Conservation (phyloP, 1,140 invertebrate genomes). For the Agrypnia vestita region DNA sequence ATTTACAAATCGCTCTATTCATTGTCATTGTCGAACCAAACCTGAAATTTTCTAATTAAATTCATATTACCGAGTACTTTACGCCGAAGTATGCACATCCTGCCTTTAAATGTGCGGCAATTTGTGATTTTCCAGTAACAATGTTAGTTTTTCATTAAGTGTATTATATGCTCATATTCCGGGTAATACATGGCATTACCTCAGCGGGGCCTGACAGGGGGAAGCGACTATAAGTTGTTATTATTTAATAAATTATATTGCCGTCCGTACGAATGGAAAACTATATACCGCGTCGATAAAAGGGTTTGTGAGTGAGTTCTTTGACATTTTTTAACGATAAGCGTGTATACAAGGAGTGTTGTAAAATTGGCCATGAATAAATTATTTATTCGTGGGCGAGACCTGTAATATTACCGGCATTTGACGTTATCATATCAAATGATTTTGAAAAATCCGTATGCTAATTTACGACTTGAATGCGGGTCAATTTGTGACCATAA, state of each 20-base stretch:
- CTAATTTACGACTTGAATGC: too few species aligned
- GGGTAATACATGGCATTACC: constrained; percentile 19
- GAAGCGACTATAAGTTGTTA: neutral
- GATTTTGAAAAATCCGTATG: too few species aligned
- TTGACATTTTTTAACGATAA: neutral
- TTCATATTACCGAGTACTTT: constrained; percentile 57
- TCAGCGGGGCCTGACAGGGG: neutral
- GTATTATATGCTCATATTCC: constrained; percentile 20
- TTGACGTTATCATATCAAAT: too few species aligned
- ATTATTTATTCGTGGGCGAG: too few species aligned
- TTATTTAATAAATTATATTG: neutral
- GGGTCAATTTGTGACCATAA: too few species aligned
- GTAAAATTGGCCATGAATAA: too few species aligned
- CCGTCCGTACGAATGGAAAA: neutral
- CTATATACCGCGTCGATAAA: neutral
- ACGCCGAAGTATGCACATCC: constrained; percentile 54
- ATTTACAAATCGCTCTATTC: constrained; percentile 41
- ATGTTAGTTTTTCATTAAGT: constrained; percentile 36
- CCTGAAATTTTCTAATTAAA: constrained; percentile 58
- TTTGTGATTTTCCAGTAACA: constrained; percentile 50
- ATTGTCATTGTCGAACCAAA: constrained; percentile 31
- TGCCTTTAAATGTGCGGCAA: constrained; percentile 57
- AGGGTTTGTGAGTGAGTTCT: neutral
- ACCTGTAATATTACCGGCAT: too few species aligned
- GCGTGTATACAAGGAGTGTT: too few species aligned